Evolutionary conservation across 2,888 invertebrate genomes (phyloP).

Genomic region (Tridacna crocea): DNA sequence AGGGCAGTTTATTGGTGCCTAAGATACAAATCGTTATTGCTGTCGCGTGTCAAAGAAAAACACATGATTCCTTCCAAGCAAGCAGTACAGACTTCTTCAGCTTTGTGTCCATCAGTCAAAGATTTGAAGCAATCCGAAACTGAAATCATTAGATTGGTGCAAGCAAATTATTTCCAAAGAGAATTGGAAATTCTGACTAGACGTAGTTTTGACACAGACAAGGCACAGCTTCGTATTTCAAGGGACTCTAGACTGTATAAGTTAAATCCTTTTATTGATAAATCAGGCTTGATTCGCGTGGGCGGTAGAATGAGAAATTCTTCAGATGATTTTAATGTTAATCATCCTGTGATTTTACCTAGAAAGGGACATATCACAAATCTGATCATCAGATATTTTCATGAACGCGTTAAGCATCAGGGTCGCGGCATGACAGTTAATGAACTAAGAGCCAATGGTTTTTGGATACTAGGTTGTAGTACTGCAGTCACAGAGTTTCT

Average conservation of each 20-base stretch:
- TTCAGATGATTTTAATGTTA: slow-evolving; percentile 17
- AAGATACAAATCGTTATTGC: neutral
- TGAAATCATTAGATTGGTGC: slow-evolving; percentile 23
- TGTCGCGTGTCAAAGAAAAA: neutral
- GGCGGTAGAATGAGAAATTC: slow-evolving; percentile 32
- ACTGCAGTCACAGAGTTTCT: slow-evolving; percentile 60
- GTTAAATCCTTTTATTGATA: slow-evolving; percentile 59
- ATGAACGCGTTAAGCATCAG: slow-evolving; percentile 53
- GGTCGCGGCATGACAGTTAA: slow-evolving; percentile 61
- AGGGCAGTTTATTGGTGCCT: slow-evolving; percentile 32
- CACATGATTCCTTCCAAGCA: neutral
- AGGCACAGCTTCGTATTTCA: neutral
- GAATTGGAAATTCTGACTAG: slow-evolving; percentile 3
- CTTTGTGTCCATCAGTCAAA: neutral
- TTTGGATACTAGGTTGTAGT: slow-evolving; percentile 74
- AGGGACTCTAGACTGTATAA: slow-evolving; percentile 17
- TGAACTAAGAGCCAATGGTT: slow-evolving; percentile 62
- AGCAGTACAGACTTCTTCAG: neutral
- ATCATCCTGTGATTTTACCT: slow-evolving; percentile 62
- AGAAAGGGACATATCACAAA: slow-evolving; percentile 52
- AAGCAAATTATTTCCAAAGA: slow-evolving; percentile 1
- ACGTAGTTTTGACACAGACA: neutral
- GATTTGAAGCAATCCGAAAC: slow-evolving; percentile 23
- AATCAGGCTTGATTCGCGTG: slow-evolving; percentile 54
- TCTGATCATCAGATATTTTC: slow-evolving; percentile 56